These are phyloP conservation scores for Pteruthius melanotis DNA, from an alignment of 2,113 vertebrate genomes.

Conservation along the genomic window DNA sequence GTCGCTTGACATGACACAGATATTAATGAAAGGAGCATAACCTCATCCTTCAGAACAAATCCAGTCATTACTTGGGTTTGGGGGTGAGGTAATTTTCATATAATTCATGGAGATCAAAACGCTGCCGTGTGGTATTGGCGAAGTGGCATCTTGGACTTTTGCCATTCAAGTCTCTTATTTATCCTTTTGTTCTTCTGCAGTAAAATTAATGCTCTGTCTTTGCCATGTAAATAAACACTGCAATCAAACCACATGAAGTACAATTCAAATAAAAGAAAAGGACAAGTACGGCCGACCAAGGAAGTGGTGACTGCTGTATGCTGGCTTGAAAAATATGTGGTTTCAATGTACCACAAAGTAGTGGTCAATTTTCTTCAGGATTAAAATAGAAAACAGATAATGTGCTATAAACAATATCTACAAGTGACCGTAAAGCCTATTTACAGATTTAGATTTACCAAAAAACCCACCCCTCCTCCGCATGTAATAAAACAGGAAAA, in stretches of 20 bases:
- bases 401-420: slow-evolving; percentile 44
- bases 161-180: slow-evolving; percentile 37
- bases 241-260: slow-evolving; percentile 59
- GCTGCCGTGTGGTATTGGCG: background rate
- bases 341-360: slow-evolving; percentile 68
- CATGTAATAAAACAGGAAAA: background rate
- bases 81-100: slow-evolving; percentile 23
- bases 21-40: slow-evolving; percentile 39
- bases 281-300: slow-evolving; percentile 38
- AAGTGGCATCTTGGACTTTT: slow-evolving; percentile 50
- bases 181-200: slow-evolving; percentile 48
- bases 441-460: slow-evolving; percentile 52
- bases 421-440: slow-evolving; percentile 46
- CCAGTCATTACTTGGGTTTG: slow-evolving; percentile 3
- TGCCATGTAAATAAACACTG: slow-evolving; percentile 31
- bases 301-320: slow-evolving; percentile 57
- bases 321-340: slow-evolving; percentile 69
- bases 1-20: background rate
- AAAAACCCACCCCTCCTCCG: background rate
- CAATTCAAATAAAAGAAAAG: slow-evolving; percentile 57
- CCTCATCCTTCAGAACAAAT: slow-evolving; percentile 42
- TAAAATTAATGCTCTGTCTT: slow-evolving; percentile 54
- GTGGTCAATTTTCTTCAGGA: slow-evolving; percentile 69
- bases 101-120: background rate
- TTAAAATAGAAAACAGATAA: slow-evolving; percentile 65